Evolutionary conservation across 2,797 vertebrate species (phyloP), one percentile per base, ranked within the genome.

Genomic region (Botia kubotai): DNA sequence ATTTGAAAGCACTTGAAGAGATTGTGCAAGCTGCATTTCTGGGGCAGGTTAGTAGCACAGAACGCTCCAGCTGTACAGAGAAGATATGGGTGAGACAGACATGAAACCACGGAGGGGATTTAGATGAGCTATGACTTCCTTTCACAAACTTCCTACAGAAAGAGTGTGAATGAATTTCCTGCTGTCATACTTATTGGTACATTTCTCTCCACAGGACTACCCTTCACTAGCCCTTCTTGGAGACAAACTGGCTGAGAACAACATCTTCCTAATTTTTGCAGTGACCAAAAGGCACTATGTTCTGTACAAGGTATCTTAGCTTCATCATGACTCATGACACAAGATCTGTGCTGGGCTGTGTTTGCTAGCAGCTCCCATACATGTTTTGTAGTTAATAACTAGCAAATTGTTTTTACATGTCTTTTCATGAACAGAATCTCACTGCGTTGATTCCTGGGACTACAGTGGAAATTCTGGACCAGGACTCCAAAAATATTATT

Each of bases 401-500:
- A 26, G 8, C 48, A 8, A 13, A 3, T 33, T 72, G 2, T 3
- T n/a, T 23, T 16, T 17, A 53, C 17, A 33, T 55, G 6, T 29
- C 67, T 57, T 19, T 21, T 33, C 71, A 19, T 1, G 3, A 53
- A 8, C 84, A 99, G 97, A 97, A 99, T 83, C 97, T 98, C 36
- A 98, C 97, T 0, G 94, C 94, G 0, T 90, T 99, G 80, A 99
- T 99, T 80, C 98, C 98, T 53, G 97, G 98, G 84, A 98, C 98
- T 0, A 98, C 96, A 0, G 98, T 99, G 36, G 98, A 99, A 88
- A 98, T 98, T 92, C 91, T 99, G 85, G 95, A 98, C 71, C 94
- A 93, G 91, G 96, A 98, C 90, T 99, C 98, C 17, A 97, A 97
- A 91, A 99, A 99, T 78, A 96, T 99, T 16, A 97, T 99, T n/a